Evolutionary conservation across 2,888 invertebrate genomes (phyloP).

Genomic region (Hydropsyche betteni): DNA sequence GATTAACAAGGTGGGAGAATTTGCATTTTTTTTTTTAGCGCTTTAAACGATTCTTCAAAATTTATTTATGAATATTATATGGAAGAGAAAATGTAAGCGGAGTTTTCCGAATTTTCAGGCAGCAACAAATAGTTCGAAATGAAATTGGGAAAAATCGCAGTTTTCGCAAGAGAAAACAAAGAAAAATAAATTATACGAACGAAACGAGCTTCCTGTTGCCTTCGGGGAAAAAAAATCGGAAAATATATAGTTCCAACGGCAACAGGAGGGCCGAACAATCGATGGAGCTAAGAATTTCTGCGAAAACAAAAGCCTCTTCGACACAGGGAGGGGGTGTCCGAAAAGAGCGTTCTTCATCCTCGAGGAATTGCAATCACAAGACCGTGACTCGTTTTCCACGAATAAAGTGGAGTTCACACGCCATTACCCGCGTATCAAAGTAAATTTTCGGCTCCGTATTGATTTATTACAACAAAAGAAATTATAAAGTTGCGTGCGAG

Average conservation of each 20-base stretch:
- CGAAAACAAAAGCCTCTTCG: background rate
- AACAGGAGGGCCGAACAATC: background rate
- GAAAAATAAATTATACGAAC: too few species aligned
- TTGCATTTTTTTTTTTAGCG: background rate
- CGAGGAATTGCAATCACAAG: background rate
- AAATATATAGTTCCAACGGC: slow-evolving; percentile 9
- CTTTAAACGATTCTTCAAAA: too few species aligned
- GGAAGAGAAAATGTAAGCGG: background rate
- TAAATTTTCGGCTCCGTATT: slow-evolving; percentile 14
- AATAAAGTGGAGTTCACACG: slow-evolving; percentile 13
- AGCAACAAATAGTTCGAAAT: too few species aligned
- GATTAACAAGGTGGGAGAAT: slow-evolving; percentile 6
- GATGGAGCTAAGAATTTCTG: too few species aligned
- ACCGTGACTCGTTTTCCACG: slow-evolving; percentile 13
- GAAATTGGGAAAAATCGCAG: too few species aligned
- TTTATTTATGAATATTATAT: background rate
- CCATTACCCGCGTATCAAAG: slow-evolving; percentile 25
- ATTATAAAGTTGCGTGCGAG: slow-evolving; percentile 10
- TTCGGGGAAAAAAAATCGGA: background rate
- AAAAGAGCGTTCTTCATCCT: background rate
- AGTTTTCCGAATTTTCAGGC: too few species aligned
- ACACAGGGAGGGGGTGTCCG: background rate
- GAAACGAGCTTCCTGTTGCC: too few species aligned
- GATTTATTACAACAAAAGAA: slow-evolving; percentile 24
- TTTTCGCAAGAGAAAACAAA: too few species aligned